These are phyloP conservation scores for Anguilla marmorata DNA, from an alignment of 2,797 vertebrate species.

Conservation along the genomic window DNA sequence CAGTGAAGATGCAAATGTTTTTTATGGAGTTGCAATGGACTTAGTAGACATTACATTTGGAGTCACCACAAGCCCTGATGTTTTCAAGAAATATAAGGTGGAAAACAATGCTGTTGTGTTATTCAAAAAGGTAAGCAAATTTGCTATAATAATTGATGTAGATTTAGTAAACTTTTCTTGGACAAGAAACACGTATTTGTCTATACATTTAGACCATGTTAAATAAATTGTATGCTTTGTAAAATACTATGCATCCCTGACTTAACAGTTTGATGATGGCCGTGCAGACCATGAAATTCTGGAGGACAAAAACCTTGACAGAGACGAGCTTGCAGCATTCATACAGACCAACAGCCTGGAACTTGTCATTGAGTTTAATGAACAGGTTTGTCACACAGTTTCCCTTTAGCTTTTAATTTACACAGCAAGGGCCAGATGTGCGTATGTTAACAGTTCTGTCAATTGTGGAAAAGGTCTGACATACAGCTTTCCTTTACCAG, in stretches of 20 bases:
- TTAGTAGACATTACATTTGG: slow-evolving; percentile 73
- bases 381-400: slow-evolving; percentile 64
- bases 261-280: slow-evolving; percentile 78
- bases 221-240: background rate
- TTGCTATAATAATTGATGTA: too few species aligned
- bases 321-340: slow-evolving; percentile 66
- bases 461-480: background rate
- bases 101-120: slow-evolving; percentile 73
- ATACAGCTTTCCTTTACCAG: slow-evolving; percentile 56
- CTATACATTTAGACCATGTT: background rate
- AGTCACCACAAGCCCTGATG: slow-evolving; percentile 63
- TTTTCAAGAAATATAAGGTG: slow-evolving; percentile 78
- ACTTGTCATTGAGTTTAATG: slow-evolving; percentile 79
- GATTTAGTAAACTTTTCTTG: background rate
- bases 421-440: background rate
- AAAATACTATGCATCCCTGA: background rate
- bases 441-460: background rate
- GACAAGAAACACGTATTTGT: background rate
- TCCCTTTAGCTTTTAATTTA: background rate
- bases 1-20: slow-evolving; percentile 62
- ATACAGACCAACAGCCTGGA: slow-evolving; percentile 78
- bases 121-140: slow-evolving; percentile 81
- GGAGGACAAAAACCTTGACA: slow-evolving; percentile 66
- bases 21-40: slow-evolving; percentile 66
- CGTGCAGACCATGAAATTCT: slow-evolving; percentile 75